Evolutionary conservation across 64 coral and sea anemone species (phyloP), one percentile per base, ranked within the genome.

Genomic region (Anthopleura sola): DNA sequence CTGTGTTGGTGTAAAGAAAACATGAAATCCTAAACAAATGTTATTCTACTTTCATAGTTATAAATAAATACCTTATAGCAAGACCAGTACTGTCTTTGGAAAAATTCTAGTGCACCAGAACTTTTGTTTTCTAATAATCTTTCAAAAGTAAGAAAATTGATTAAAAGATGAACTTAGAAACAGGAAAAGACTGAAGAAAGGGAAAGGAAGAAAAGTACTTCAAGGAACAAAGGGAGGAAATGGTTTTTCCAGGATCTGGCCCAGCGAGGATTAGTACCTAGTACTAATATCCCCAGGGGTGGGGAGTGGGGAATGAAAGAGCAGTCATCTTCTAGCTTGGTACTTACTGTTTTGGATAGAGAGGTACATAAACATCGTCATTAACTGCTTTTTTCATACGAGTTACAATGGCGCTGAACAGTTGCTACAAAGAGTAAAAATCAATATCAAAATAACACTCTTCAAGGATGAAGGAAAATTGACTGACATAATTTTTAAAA

Each of bases 11-110:
- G 40, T 17, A n/a, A 62, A 62, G 55, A 7, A 24, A 3, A 3
- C 21, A 62, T 14, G 2, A 62, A 20, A 24, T 62, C 15, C 10
- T 32, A 40, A 82, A 28, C 3, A 37, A 82, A 26, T 26, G 24
- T 32, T 12, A 12, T 26, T 26, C 20, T 49, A 82, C 7, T 48
- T n/a, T 36, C n/a, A n/a, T n/a, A n/a, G n/a, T 23, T 18, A 38
- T 47, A 19, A 10, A 39, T 20, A 34, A 46, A 17, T 91, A 99
- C 97, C 97, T 99, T 99, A 11, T 94, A 81, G 81, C 97, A 99
- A 40, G 82, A 94, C 97, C 97, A 99, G 53, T 94, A 99, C 32
- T 99, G 97, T 76, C 97, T 91, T 79, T 99, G 92, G 26, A 99
- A 94, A 68, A 99, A 99, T 26, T 81, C 49, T 79, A 94, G 68